phyloP scores from a whole-genome alignment of 1,140 invertebrate species.

The Archivesica marissinica region DNA sequence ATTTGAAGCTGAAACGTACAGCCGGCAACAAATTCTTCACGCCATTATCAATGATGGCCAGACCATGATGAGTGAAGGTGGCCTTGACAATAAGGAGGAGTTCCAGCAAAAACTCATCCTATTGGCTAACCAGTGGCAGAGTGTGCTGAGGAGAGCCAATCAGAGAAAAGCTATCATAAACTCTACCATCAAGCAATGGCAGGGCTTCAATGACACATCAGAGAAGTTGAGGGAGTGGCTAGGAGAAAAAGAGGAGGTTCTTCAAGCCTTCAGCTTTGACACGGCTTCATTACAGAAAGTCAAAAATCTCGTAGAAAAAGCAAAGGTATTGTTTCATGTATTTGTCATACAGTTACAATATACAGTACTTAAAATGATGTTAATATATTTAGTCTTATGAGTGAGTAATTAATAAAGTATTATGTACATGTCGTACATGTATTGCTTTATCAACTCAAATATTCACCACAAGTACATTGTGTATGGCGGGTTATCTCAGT shows the following conservation, averaged over 20 bases:
- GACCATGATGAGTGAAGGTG: constrained; percentile 78
- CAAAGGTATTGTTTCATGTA: constrained; percentile 70
- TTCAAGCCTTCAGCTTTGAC: constrained; percentile 85
- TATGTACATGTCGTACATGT: no score
- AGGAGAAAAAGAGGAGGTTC: constrained; percentile 89
- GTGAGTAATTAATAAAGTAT: no score
- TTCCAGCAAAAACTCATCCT: constrained; percentile 88
- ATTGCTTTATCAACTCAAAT: no score
- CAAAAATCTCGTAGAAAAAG: constrained; percentile 74
- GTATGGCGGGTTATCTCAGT: no score
- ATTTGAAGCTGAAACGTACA: constrained; percentile 80
- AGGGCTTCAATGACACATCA: constrained; percentile 90
- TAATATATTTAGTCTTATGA: no score
- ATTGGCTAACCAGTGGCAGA: constrained; percentile 93
- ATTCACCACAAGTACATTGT: no score
- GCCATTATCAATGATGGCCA: constrained; percentile 81
- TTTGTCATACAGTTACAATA: background rate
- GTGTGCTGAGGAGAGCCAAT: constrained; percentile 91
- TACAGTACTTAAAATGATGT: no score
- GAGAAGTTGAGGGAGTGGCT: constrained; percentile 91
- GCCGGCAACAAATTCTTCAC: constrained; percentile 80
- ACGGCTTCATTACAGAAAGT: constrained; percentile 75
- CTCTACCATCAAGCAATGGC: constrained; percentile 90
- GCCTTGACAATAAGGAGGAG: constrained; percentile 76
- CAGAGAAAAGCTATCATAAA: constrained; percentile 90